phyloP scores from a whole-genome alignment of 92 coral and sea anemone species.

The Siderastrea radians region DNA sequence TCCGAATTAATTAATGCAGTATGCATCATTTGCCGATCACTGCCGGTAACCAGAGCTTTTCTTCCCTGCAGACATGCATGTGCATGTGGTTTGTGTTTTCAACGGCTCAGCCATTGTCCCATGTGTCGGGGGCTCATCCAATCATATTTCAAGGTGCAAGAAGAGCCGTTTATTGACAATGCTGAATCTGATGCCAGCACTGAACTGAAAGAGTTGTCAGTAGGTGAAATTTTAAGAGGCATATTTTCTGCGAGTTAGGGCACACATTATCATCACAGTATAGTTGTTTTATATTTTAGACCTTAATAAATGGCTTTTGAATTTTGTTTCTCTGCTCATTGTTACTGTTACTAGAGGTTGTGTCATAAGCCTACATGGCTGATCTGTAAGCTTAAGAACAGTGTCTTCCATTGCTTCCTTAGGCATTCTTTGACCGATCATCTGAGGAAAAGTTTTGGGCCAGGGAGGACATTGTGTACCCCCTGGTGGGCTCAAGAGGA shows the following conservation, averaged over 20 bases:
- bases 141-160: constrained; percentile 86
- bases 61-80: constrained; percentile 99
- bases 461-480: too few species aligned
- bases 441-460: too few species aligned
- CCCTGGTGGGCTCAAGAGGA: too few species aligned
- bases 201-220: constrained; percentile 80
- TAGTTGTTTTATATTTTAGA: neutral
- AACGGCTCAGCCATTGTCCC: constrained; percentile 84
- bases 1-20: constrained; percentile 56
- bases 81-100: constrained; percentile 84
- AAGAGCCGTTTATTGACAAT: constrained; percentile 75
- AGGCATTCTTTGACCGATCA: too few species aligned
- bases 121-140: constrained; percentile 89
- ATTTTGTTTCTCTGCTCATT: too few species aligned
- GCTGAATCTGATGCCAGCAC: constrained; percentile 78
- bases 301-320: too few species aligned
- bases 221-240: constrained; percentile 78
- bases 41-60: constrained; percentile 89
- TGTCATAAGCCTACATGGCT: too few species aligned
- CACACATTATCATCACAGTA: too few species aligned
- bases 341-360: too few species aligned
- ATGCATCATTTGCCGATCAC: constrained; percentile 85
- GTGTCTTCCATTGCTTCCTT: too few species aligned
- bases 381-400: too few species aligned
- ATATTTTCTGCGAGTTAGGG: constrained; percentile 71